Percentiles rank a stretch among this genome's conserved stretches.
Conservation (phyloP, 2,888 invertebrate species). For the Agrotis segetum region DNA sequence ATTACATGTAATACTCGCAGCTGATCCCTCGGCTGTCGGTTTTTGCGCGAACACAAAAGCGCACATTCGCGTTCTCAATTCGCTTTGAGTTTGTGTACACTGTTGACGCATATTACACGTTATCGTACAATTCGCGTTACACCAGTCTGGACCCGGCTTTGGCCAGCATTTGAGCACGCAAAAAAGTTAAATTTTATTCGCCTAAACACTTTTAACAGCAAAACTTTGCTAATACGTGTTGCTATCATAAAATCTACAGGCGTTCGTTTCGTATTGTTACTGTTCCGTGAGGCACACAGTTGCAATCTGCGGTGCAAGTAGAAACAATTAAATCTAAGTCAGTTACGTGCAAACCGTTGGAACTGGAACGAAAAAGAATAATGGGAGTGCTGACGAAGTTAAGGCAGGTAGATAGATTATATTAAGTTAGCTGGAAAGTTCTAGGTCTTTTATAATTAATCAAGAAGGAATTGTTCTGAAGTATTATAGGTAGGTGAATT, state of each 20-base stretch:
- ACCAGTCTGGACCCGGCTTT: too few species aligned
- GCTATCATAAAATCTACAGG: conserved; percentile 70
- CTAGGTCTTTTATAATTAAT: neutral
- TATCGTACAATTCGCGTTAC: too few species aligned
- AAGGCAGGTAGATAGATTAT: conserved; percentile 4
- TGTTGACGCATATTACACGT: too few species aligned
- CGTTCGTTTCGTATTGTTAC: conserved; percentile 57
- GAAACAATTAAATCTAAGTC: conserved; percentile 42
- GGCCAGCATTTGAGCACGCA: conserved; percentile 43
- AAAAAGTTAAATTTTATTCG: conserved; percentile 56
- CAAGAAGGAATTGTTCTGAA: neutral
- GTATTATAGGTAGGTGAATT: neutral
- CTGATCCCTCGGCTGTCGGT: too few species aligned
- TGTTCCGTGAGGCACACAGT: conserved; percentile 30
- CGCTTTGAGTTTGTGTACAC: too few species aligned
- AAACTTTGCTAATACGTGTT: conserved; percentile 64
- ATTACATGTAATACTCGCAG: too few species aligned
- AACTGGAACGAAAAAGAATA: conserved; percentile 44
- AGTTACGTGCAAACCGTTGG: conserved; percentile 37
- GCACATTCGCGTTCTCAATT: too few species aligned
- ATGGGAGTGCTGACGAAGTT: conserved; percentile 41
- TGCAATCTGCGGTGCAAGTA: conserved; percentile 43
- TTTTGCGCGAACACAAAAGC: too few species aligned
- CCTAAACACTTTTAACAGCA: conserved; percentile 61
- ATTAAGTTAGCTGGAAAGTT: neutral